Base-by-base conservation (phyloP, 2,113 vertebrate genomes). In the Canis aureus region DNA sequence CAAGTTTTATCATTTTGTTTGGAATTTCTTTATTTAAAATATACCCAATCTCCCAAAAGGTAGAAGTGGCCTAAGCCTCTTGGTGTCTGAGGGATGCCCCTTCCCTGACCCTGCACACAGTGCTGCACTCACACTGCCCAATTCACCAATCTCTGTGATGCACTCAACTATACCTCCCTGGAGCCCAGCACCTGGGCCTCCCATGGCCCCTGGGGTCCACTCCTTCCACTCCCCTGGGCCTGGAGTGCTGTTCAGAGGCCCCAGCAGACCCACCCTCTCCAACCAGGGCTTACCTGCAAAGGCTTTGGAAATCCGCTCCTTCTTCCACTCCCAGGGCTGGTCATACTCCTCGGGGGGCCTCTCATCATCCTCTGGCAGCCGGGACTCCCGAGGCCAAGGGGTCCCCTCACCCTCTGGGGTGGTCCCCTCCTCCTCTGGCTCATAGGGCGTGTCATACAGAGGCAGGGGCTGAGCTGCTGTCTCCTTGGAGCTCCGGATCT, bases 271-370 rank as follows among this genome's bases (percentile, higher is more conserved):
- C 83, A 27, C 29, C 93, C 38, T 38, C 4, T 13, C 15, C 7
- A 17, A 9, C 51, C 43, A 22, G 43, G 51, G 74, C 98, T 98
- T 98, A 99, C 99, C 99, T 97, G 99, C 99, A 94, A 99, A 99
- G 32, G 99, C 99, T 98, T 99, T 99, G 98, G 99, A 99, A 98
- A 99, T 99, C 69, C 99, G 96, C 95, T 99, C 99, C 95, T 99
- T 99, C 98, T 99, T 99, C 99, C 99, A 99, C 96, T 99, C 99
- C 99, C 99, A 99, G 25, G 99, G 99, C 97, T 99, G 99, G 98
- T 99, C 99, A 0, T 99, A 99, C 73, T 99, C 99, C 98, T 99
- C 99, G 0, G 99, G 99, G 0, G 99, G 99, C 97, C 99, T 99
- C 97, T 99, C 99, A 0, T 99, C 99, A 0, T 99, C 99, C 98